These are phyloP conservation scores for Reinhardtius hippoglossoides DNA, from an alignment of 2,113 vertebrate genomes.

Conservation along the genomic window DNA sequence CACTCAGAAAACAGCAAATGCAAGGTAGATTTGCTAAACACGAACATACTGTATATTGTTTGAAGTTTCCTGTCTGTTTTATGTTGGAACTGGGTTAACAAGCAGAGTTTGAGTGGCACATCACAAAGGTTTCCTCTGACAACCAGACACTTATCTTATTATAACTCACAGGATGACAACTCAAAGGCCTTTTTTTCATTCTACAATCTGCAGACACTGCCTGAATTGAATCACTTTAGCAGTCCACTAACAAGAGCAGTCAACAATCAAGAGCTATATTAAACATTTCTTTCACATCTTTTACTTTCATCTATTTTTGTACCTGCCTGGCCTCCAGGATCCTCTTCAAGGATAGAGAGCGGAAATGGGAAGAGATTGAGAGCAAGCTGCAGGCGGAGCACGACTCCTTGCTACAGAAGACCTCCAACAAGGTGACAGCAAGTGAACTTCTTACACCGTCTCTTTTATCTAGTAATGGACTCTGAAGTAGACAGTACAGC, in stretches of 20 bases:
- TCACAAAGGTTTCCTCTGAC: constrained; percentile 39
- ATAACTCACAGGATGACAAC: constrained; percentile 16
- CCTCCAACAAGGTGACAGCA: constrained; percentile 90
- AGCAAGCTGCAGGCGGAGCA: constrained; percentile 91
- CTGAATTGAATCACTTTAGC: constrained; percentile 13
- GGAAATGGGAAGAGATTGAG: constrained; percentile 97
- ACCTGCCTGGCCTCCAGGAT: constrained; percentile 83
- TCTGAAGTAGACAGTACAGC: neutral
- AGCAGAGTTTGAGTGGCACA: constrained; percentile 52
- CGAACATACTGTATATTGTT: neutral
- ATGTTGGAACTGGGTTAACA: constrained; percentile 28
- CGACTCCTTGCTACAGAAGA: constrained; percentile 94
- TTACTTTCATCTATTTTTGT: constrained; percentile 57
- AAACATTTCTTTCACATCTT: constrained; percentile 34
- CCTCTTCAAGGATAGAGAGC: constrained; percentile 96
- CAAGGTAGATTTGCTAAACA: neutral
- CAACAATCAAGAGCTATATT: constrained; percentile 14
- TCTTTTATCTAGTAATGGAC: neutral
- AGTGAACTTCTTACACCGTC: neutral
- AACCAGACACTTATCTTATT: constrained; percentile 25
- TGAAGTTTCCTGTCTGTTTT: constrained; percentile 11
- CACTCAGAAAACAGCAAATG: neutral
- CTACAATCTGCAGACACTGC: neutral
- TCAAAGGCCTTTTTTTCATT: constrained; percentile 17
- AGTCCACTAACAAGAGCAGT: constrained; percentile 7